Conservation (phyloP, 1,140 invertebrate genomes). For the Drosophila serrata region DNA sequence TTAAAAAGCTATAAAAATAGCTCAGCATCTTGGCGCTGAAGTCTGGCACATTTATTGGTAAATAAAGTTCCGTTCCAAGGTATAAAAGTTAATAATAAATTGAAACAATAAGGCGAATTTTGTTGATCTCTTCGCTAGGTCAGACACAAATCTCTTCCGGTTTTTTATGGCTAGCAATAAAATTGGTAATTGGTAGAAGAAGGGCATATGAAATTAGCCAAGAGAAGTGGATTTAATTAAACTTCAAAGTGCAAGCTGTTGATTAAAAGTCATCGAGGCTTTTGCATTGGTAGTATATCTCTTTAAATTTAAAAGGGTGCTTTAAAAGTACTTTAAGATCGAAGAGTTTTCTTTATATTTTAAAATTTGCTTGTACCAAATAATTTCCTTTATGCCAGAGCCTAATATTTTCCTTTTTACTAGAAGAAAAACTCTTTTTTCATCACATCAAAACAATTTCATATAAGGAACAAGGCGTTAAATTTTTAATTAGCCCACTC, state of each 20-base stretch:
- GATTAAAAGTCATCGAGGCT: slow-evolving; percentile 12
- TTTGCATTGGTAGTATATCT: neutral
- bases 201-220: slow-evolving; percentile 62
- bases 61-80: slow-evolving; percentile 67
- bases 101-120: slow-evolving; percentile 76
- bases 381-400: no score
- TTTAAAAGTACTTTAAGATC: neutral
- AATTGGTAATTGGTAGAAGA: slow-evolving; percentile 65
- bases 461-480: neutral
- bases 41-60: slow-evolving; percentile 71
- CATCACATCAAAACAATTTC: neutral
- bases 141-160: slow-evolving; percentile 30
- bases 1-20: slow-evolving; percentile 76
- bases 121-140: slow-evolving; percentile 53
- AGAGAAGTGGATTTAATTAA: slow-evolving; percentile 69
- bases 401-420: neutral
- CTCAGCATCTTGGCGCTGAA: neutral
- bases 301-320: neutral
- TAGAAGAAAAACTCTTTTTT: neutral
- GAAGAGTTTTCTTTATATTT: neutral
- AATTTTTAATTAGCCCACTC: slow-evolving; percentile 39
- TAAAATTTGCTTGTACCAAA: no score
- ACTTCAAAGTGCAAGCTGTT: slow-evolving; percentile 52
- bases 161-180: slow-evolving; percentile 75
- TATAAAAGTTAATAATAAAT: slow-evolving; percentile 82